phyloP scores from a whole-genome alignment of 2,113 vertebrate species.

The Butorides virescens region DNA sequence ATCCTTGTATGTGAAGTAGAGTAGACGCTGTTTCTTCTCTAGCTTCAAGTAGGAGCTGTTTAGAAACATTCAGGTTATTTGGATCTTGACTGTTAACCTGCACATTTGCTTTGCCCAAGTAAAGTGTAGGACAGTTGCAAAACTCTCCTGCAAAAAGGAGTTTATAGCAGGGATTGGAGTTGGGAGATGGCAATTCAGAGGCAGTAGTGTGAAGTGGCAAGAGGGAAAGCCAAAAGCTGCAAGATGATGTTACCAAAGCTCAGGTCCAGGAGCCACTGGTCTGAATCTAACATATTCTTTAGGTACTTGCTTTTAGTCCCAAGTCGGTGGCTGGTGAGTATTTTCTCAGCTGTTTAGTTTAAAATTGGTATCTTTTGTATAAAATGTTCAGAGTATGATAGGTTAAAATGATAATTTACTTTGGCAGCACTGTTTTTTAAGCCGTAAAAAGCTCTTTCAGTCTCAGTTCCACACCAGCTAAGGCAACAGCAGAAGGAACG shows the following conservation, averaged over 20 bases:
- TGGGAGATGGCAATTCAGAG: not conserved
- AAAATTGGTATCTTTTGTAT: not conserved
- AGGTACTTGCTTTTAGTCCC: not conserved
- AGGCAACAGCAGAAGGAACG: constrained; percentile 22
- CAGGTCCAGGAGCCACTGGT: not conserved
- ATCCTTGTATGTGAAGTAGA: not conserved
- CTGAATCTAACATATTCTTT: not conserved
- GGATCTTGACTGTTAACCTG: not conserved
- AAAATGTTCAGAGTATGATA: not conserved
- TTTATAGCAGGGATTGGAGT: not conserved
- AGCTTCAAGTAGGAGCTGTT: not conserved
- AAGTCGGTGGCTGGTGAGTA: not conserved
- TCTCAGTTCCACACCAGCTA: not conserved
- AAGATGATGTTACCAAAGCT: not conserved
- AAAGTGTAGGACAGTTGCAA: not conserved
- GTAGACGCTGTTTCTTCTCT: not conserved
- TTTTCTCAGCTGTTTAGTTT: not conserved
- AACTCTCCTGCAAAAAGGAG: not conserved
- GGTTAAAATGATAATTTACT: not conserved
- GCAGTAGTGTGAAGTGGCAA: not conserved
- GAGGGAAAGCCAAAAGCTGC: not conserved
- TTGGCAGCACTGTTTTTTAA: constrained; percentile 7
- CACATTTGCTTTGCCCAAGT: not conserved
- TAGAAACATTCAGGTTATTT: not conserved
- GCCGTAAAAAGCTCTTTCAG: constrained; percentile 33